A percentile compares a stretch with the other conserved stretches of the same genome.
phyloP scores from a whole-genome alignment of 2,113 vertebrate genomes.

The Ictalurus punctatus region DNA sequence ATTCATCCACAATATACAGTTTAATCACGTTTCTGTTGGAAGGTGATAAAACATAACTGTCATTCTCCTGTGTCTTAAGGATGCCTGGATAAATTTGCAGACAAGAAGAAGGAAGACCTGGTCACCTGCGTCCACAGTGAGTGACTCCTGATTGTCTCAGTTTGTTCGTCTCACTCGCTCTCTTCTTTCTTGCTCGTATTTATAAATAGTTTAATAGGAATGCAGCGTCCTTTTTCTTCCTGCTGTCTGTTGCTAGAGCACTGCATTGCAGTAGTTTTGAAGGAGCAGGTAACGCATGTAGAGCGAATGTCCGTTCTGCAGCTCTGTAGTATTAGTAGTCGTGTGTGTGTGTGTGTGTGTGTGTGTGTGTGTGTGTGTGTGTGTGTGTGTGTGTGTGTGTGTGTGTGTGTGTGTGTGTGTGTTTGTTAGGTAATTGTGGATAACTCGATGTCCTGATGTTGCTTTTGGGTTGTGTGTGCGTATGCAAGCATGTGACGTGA shows the following conservation, averaged over 20 bases:
- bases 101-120: conserved; percentile 79
- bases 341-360: background rate
- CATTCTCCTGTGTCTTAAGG: conserved; percentile 66
- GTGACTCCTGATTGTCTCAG: conserved; percentile 55
- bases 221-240: background rate
- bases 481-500: background rate
- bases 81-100: conserved; percentile 81
- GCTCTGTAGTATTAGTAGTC: background rate
- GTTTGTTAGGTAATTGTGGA: no score
- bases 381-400: background rate
- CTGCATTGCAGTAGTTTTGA: conserved; percentile 35
- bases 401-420: no score
- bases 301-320: background rate
- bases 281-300: background rate
- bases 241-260: background rate
- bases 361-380: no score
- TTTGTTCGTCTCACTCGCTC: background rate
- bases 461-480: background rate
- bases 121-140: conserved; percentile 92
- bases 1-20: background rate
- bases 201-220: conserved; percentile 32
- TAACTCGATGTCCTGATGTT: background rate
- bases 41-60: background rate
- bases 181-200: background rate
- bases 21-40: background rate